A percentile compares a stretch with the other conserved stretches of the same genome.
These are phyloP conservation scores for Caenorhabditis becei DNA, from an alignment of 2,888 invertebrate genomes.

Conservation along the genomic window DNA sequence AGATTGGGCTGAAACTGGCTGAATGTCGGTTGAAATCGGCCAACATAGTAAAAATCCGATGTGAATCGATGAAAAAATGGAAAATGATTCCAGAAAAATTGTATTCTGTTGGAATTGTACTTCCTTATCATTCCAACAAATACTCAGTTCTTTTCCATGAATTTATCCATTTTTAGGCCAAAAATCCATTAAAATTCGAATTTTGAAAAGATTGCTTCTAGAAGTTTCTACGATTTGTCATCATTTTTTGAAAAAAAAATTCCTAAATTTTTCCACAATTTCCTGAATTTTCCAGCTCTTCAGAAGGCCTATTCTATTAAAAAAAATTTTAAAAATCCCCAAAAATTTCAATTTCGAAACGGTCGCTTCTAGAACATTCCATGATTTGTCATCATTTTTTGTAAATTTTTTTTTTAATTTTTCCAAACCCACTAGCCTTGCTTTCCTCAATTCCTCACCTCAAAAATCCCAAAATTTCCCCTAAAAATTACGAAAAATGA, in stretches of 20 bases:
- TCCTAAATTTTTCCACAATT: neutral
- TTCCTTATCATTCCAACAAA: too few species aligned
- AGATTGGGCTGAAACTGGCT: neutral
- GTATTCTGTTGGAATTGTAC: neutral
- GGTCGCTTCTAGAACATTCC: neutral
- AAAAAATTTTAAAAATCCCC: neutral
- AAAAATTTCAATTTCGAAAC: constrained; percentile 4
- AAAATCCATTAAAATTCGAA: constrained; percentile 3
- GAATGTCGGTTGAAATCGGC: constrained; percentile 1
- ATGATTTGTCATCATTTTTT: neutral
- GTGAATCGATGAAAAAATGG: neutral
- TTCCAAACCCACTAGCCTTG: too few species aligned
- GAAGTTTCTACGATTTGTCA: neutral
- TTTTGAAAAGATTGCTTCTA: neutral
- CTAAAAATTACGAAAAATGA: neutral
- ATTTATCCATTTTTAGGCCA: too few species aligned
- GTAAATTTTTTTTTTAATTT: neutral
- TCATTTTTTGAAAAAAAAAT: neutral
- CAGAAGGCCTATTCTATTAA: too few species aligned
- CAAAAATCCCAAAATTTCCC: neutral
- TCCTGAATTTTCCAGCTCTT: neutral
- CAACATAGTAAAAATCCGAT: constrained; percentile 11
- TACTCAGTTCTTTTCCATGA: too few species aligned
- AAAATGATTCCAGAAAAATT: too few species aligned
- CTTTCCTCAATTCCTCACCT: neutral